phyloP scores from a whole-genome alignment of 2,888 invertebrate species.

The Acrobasis repandana region DNA sequence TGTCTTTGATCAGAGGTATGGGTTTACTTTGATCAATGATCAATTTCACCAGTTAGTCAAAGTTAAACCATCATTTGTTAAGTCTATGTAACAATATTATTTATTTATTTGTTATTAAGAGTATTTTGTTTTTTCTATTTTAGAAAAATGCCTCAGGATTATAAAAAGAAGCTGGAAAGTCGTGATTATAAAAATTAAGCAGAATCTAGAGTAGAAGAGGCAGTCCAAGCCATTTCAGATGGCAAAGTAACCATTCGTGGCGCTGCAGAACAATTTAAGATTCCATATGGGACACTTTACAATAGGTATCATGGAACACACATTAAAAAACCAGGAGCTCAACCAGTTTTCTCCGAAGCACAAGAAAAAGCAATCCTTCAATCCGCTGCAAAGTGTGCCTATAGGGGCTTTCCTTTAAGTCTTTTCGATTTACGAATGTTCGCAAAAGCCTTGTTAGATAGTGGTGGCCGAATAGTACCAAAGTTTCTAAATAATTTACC shows the following conservation, averaged over 20 bases:
- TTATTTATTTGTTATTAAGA: conserved; percentile 7
- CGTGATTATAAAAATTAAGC: conserved; percentile 23
- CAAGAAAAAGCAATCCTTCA: conserved; percentile 27
- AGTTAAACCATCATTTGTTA: too few species aligned
- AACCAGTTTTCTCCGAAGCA: conserved; percentile 28
- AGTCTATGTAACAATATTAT: too few species aligned
- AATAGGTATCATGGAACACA: conserved; percentile 22
- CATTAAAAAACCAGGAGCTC: conserved; percentile 26
- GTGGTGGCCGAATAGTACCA: conserved; percentile 12
- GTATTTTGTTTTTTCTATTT: conserved; percentile 17
- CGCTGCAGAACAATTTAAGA: conserved; percentile 22
- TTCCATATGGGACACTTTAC: conserved; percentile 23
- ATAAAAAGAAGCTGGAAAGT: conserved; percentile 12
- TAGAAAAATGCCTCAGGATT: conserved; percentile 14
- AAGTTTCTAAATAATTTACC: conserved; percentile 5
- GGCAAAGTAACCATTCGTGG: conserved; percentile 16
- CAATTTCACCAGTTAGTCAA: conserved; percentile 22
- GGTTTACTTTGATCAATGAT: conserved; percentile 26
- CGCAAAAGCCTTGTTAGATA: not conserved
- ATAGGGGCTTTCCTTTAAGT: conserved; percentile 1
- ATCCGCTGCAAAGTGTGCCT: conserved; percentile 18
- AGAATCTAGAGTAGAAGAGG: conserved; percentile 18
- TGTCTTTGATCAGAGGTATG: conserved; percentile 20
- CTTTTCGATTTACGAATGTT: not conserved
- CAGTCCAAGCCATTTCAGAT: conserved; percentile 18